Evolutionary conservation across 2,888 invertebrate species (phyloP), one percentile per base, ranked within the genome.

Genomic region (Pinctada fucata): DNA sequence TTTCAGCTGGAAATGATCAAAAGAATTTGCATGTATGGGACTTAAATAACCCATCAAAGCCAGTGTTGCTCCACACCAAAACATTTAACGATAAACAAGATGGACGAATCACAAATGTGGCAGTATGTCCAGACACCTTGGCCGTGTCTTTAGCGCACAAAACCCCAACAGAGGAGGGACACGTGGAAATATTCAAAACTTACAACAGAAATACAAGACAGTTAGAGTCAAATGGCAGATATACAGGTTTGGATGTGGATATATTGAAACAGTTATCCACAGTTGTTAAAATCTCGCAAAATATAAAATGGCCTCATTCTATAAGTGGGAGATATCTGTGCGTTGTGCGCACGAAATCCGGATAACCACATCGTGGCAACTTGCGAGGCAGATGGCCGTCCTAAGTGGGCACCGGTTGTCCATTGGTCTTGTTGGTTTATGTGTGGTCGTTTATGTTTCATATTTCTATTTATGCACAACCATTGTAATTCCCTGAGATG

Each of bases 121-220:
- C 63, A 2, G 74, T 65, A 2, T 78, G 78, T 69, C 5, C 64
- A 10, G 78, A 78, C 45, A 69, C 69, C 13, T 63, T 78, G 2
- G 78, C 74, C 5, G 78, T 78, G 4, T 51, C 63, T 13, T 10
- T 78, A 3, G 50, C 73, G 4, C 49, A 64, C 3, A n/a, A 50
- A 6, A 16, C 58, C 63, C 64, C 73, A 64, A 64, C 70, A 3
- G 49, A 63, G n/a, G 74, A 78, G 48, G 78, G 78, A 45, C 73
- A 78, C 50, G 70, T 78, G 2, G 74, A 74, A 16, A 16, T 78
- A 8, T 78, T 51, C 48, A 65, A 5, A 3, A 69, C 78, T 8
- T 78, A 49, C 47, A 58, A 74, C 31, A 68, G 74, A 52, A 70
- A 58, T 2, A 48, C 73, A 13, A 10, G 50, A 13, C 13, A n/a